A percentile compares a stretch with the other conserved stretches of the same genome.
phyloP scores from a whole-genome alignment of 2,888 invertebrate species.

The Apomyelois bistriatella region DNA sequence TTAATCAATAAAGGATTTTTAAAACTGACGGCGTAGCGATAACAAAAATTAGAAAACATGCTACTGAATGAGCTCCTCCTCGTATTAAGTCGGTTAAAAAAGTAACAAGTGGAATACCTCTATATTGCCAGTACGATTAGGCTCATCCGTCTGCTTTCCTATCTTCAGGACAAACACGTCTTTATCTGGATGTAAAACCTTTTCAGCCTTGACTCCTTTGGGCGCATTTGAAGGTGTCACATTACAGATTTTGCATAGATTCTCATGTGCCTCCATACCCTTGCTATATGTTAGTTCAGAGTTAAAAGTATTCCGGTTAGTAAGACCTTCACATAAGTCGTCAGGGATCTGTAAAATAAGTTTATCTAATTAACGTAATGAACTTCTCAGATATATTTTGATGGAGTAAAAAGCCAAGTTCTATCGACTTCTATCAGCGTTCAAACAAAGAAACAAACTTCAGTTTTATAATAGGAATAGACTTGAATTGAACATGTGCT shows the following conservation, averaged over 20 bases:
- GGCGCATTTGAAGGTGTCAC: conserved; percentile 73
- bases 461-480: too few species aligned
- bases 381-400: background rate
- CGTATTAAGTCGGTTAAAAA: too few species aligned
- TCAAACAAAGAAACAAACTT: too few species aligned
- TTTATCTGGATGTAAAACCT: conserved; percentile 83
- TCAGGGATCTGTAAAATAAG: conserved; percentile 55
- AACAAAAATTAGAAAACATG: too few species aligned
- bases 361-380: background rate
- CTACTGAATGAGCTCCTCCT: too few species aligned
- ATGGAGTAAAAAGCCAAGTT: too few species aligned
- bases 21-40: too few species aligned
- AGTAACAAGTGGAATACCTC: conserved; percentile 71
- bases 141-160: conserved; percentile 84
- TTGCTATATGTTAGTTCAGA: conserved; percentile 59
- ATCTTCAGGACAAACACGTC: conserved; percentile 86
- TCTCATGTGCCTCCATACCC: conserved; percentile 41
- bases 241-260: conserved; percentile 57
- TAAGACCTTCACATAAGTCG: conserved; percentile 63
- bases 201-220: conserved; percentile 78
- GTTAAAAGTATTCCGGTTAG: conserved; percentile 54
- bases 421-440: too few species aligned
- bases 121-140: conserved; percentile 80
- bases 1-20: too few species aligned
- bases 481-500: too few species aligned